Base-by-base conservation (phyloP, 2,888 invertebrate genomes). In the Hyalella azteca region DNA sequence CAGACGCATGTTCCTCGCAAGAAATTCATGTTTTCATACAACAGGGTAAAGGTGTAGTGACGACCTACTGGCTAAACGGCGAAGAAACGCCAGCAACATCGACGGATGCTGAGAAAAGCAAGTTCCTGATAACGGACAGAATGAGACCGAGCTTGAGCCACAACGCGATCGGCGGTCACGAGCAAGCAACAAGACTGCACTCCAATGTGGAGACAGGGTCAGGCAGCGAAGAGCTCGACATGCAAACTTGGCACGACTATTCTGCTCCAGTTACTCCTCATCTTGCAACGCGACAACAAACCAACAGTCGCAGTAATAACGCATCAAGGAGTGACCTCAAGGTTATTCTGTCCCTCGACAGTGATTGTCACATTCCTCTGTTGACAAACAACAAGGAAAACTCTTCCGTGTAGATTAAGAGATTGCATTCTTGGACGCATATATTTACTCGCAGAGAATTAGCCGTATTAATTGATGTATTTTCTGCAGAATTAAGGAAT, bases 21-120 rank as follows among this genome's bases (percentile, higher is more conserved):
- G 49, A 49, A 49, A 3, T 49, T 4, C 49, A 49, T 45, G 49
- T 49, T 4, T 49, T n/a, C 22, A 13, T 49, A 45, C 7, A 45
- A 29, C 81, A 94, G 93, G 96, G 96, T 4, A 96, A 96, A 90
- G 95, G 95, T 82, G 92, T 92, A 87, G 93, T 95, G 93, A 91
- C 92, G 86, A 96, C 96, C 3, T 96, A 95, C 88, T 96, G 96
- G 96, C 89, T 96, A 85, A 90, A 60, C 2, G 78, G 81, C 45
- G 66, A 77, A 3, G 66, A 66, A 19, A 66, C 32, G 66, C 36
- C 7, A 5, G 19, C 66, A 11, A 66, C 66, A 29, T 36, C 66
- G 7, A 54, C 54, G 29, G 7, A 54, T 29, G 26, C 22, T 9
- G 54, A 29, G 26, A 54, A 54, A 29, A 54, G 54, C 22, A n/a